Percentiles rank a stretch among this genome's conserved stretches.
phyloP scores from a whole-genome alignment of 2,113 vertebrate species.

The Ivindomyrus marchei region DNA sequence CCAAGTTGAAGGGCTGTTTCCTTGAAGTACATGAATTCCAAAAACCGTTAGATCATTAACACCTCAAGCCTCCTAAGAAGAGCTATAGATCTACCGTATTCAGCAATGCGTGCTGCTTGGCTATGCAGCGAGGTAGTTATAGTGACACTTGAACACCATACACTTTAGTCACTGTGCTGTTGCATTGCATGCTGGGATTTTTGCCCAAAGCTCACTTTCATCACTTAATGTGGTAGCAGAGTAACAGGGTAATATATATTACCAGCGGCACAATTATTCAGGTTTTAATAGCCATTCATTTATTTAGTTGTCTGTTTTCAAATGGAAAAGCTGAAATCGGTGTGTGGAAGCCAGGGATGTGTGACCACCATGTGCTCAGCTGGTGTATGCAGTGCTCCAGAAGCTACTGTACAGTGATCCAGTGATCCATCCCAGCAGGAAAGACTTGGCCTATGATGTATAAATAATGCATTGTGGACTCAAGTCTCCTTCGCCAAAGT shows the following conservation, averaged over 20 bases:
- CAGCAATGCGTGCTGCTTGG: neutral
- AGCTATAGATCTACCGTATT: neutral
- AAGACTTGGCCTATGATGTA: neutral
- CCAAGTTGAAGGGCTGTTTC: neutral
- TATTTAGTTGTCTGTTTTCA: neutral
- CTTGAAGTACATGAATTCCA: neutral
- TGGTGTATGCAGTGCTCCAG: neutral
- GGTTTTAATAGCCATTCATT: neutral
- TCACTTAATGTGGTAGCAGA: neutral
- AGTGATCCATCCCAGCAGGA: neutral
- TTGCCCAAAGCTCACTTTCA: neutral
- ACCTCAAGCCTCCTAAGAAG: neutral
- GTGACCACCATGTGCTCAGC: neutral
- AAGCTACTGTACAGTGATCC: neutral
- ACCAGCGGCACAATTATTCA: neutral
- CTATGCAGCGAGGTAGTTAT: neutral
- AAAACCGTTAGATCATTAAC: neutral
- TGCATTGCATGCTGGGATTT: neutral
- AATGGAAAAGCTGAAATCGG: neutral
- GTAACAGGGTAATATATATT: neutral
- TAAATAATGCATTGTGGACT: neutral
- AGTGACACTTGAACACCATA: neutral
- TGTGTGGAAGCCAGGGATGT: neutral
- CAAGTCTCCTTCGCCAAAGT: neutral
- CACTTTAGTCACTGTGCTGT: neutral